These are phyloP conservation scores for Dicycla oo DNA, from an alignment of 2,888 invertebrate genomes.

Conservation along the genomic window DNA sequence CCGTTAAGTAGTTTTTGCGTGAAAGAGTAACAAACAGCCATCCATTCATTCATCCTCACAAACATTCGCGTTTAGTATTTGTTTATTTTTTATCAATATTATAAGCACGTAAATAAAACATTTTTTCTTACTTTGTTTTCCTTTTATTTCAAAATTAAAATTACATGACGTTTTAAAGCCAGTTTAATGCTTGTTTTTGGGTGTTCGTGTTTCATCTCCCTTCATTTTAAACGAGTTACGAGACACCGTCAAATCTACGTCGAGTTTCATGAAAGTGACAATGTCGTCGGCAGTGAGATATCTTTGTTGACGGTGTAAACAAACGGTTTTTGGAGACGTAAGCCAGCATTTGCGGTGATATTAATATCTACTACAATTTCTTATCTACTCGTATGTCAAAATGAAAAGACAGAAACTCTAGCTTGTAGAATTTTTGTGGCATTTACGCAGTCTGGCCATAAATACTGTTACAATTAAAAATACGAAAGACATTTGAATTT, in stretches of 20 bases:
- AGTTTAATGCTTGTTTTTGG: not conserved
- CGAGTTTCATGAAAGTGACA: constrained; percentile 10
- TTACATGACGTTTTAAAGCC: not conserved
- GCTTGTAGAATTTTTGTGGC: not conserved
- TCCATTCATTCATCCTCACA: too few relatives aligned
- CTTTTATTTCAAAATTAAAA: too few relatives aligned
- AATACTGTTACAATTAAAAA: too few relatives aligned
- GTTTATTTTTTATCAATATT: too few relatives aligned
- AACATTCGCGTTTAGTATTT: too few relatives aligned
- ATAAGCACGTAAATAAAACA: too few relatives aligned
- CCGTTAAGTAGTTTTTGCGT: too few relatives aligned
- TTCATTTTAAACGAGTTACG: constrained; percentile 1
- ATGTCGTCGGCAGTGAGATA: not conserved
- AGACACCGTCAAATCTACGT: constrained; percentile 7
- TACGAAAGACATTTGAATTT: too few relatives aligned
- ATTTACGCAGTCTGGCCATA: too few relatives aligned
- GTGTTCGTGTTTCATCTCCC: not conserved
- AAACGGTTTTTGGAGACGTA: constrained; percentile 4
- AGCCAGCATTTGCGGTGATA: not conserved
- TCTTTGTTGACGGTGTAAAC: not conserved
- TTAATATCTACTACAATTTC: not conserved
- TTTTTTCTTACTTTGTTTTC: too few relatives aligned
- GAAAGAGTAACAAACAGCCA: too few relatives aligned
- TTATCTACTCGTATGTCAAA: not conserved
- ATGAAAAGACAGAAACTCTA: not conserved